Evolutionary conservation across 2,888 invertebrate genomes (phyloP), one percentile per base, ranked within the genome.

Genomic region (Ophioninae sp.): DNA sequence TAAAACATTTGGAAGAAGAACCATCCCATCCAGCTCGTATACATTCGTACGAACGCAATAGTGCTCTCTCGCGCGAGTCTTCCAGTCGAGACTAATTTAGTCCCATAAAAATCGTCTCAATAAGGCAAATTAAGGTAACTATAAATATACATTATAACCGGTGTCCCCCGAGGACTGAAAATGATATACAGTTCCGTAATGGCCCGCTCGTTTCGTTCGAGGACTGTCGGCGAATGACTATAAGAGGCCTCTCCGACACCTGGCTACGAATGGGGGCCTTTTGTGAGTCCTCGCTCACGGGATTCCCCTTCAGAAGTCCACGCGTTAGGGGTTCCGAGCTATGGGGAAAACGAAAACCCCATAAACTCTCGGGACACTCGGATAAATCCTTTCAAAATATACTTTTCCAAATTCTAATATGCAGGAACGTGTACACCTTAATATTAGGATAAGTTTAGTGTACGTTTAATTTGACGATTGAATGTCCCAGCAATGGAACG

Each of bases 131-230:
- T 90, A 91, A 89, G 88, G 87, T 87, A 86, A 84, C 86, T 86
- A 86, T 88, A 87, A 87, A 88, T 89, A 89, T 89, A 88, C 86
- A 88, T 87, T 89, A 88, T 88, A 87, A 86, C 88, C 87, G 89
- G 87, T 85, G 86, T 86, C 86, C 86, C 82, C 83, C 64, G 80
- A 75, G 81, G 79, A 80, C 87, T 88, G 89, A 89, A 90, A 92
- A 89, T 93, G 92, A 93, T 92, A 91, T 92, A 93, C 89, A 89
- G 92, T 90, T 90, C 88, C 89, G 91, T 93, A 93, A 92, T 93
- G 91, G 92, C 89, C 88, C 88, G 81, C 82, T 78, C 80, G 78
- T 77, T 76, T 62, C 79, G 73, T 74, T 76, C 81, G 78, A 85
- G 88, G 89, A 89, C 87, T 86, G 87, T 87, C 72, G 75, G 78